Base-by-base conservation (phyloP, 2,888 invertebrate genomes). In the Archips xylosteana region DNA sequence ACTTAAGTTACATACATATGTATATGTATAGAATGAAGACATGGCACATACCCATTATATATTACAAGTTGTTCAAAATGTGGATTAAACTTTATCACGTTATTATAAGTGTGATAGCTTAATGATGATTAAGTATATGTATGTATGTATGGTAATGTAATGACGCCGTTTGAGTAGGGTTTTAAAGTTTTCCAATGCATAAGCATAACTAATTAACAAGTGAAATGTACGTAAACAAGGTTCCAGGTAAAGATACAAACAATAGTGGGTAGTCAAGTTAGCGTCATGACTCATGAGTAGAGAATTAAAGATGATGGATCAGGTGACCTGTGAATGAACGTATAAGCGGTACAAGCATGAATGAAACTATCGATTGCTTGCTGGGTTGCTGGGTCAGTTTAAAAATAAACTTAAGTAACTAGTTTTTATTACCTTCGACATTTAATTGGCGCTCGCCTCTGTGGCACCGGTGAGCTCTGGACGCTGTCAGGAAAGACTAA, bases 401-500 rank as follows among this genome's bases (percentile, higher is more conserved):
- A 57, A 57, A n/a, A 57, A 23, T 54, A 45, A 39, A 66, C n/a
- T 12, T 66, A 65, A n/a, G n/a, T n/a, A 51, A 34, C 9, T 62
- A 23, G 36, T 23, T 45, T 42, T 64, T 8, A 32, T 54, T 57
- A 95, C 95, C 95, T 94, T 87, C 96, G 91, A 86, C 96, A 96
- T 91, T 96, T 96, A 71, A 96, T 90, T 69, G 96, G 95, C 8
- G 94, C 92, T 80, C 96, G 95, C 65, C 96, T 95, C 62, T 95
- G 95, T 60, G 96, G 95, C 39, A 97, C 96, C 0, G 97, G 97
- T 0, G 97, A 97, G 54, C 96, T 97, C 65, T 96, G 97, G 12
- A 96, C 96, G 83, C 97, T 97, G 75, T 97, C 97, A 1, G 97
- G 97, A 86, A 97, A 97, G 57, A 96, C 96, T 76, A 97, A 90